phyloP scores from a whole-genome alignment of 2,888 invertebrate genomes.

The Conistra vaccinii region DNA sequence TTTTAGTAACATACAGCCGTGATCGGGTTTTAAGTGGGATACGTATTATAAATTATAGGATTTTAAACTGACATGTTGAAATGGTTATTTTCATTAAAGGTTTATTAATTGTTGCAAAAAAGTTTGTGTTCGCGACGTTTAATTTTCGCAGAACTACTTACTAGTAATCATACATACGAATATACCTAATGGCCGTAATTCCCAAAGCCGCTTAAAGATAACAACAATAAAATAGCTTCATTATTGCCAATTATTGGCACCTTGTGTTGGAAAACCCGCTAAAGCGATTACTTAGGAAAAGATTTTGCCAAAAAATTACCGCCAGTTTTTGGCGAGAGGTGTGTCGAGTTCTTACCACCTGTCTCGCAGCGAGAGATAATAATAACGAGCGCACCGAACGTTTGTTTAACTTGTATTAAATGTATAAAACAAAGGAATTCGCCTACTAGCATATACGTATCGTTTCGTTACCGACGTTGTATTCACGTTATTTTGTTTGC shows the following conservation, averaged over 20 bases:
- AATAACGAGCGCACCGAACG: slow-evolving; percentile 7
- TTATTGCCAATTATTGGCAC: slow-evolving; percentile 24
- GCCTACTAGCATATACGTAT: slow-evolving; percentile 18
- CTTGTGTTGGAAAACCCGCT: slow-evolving; percentile 1
- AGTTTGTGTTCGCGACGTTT: no score
- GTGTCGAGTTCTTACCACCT: not conserved
- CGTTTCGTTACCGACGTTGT: slow-evolving; percentile 2
- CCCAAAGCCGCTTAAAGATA: not conserved
- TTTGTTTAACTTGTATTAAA: slow-evolving; percentile 43
- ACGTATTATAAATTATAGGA: no score
- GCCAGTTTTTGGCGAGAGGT: slow-evolving; percentile 9
- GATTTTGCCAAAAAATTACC: slow-evolving; percentile 4
- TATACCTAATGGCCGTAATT: no score
- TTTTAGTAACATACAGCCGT: no score
- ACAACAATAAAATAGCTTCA: not conserved
- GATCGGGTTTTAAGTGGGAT: no score
- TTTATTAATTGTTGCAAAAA: no score
- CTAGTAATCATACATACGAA: not conserved
- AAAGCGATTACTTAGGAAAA: slow-evolving; percentile 28
- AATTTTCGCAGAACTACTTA: no score
- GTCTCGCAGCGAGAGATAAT: slow-evolving; percentile 12
- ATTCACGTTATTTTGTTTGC: slow-evolving; percentile 2
- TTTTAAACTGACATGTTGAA: no score
- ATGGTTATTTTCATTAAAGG: no score
- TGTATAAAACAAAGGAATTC: slow-evolving; percentile 38